Evolutionary conservation across 2,113 vertebrate species (phyloP).

Genomic region (Nibea coibor): DNA sequence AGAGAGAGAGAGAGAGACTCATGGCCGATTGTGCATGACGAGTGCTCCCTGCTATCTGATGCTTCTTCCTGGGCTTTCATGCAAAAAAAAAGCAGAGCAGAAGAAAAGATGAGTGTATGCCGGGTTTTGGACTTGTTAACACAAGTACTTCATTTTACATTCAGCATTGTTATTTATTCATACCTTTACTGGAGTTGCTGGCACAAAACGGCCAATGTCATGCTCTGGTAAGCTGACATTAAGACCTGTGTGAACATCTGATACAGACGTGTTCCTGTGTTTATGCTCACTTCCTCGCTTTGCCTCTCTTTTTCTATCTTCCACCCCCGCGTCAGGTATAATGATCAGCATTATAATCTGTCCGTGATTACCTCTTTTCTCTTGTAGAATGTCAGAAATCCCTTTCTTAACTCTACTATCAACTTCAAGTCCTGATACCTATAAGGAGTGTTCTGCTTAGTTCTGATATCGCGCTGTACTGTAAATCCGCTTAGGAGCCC

Average conservation of each 20-base stretch:
- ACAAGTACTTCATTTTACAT: neutral
- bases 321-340: slow-evolving; percentile 24
- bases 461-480: slow-evolving; percentile 56
- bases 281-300: slow-evolving; percentile 7
- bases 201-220: neutral
- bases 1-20: slow-evolving; percentile 22
- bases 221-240: neutral
- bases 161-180: neutral
- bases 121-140: slow-evolving; percentile 9
- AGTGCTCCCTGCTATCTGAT: slow-evolving; percentile 42
- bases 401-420: slow-evolving; percentile 64
- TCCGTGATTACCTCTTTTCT: slow-evolving; percentile 33
- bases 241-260: neutral
- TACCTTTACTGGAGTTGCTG: neutral
- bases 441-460: slow-evolving; percentile 71
- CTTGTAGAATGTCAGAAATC: slow-evolving; percentile 64
- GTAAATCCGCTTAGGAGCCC: slow-evolving; percentile 74
- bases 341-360: slow-evolving; percentile 55
- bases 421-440: slow-evolving; percentile 66
- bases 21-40: slow-evolving; percentile 51
- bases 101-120: slow-evolving; percentile 21
- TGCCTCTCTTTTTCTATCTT: neutral
- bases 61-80: slow-evolving; percentile 33
- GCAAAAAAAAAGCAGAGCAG: slow-evolving; percentile 19
- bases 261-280: neutral